Conservation (phyloP, 1,140 invertebrate genomes). For the Gonatopus flavifemur region DNA sequence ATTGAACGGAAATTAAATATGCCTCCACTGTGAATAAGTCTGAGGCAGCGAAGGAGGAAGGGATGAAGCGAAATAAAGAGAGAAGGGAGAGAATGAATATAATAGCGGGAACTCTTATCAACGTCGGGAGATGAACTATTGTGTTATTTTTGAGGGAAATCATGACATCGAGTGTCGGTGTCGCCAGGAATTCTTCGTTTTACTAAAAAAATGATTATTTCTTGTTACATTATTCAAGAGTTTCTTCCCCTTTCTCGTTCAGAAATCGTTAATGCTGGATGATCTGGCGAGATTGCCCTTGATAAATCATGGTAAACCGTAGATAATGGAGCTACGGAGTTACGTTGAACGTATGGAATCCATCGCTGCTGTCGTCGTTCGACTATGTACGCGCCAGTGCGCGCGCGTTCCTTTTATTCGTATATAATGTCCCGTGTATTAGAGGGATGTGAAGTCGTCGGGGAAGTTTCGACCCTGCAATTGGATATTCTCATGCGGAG, state of each 20-base stretch:
- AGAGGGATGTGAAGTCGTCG: slow-evolving; percentile 28
- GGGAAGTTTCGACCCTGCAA: slow-evolving; percentile 26
- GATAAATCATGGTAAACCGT: slow-evolving; percentile 46
- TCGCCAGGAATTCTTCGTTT: too few species aligned
- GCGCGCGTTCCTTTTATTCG: slow-evolving; percentile 12
- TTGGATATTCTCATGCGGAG: neutral
- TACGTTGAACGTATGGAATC: slow-evolving; percentile 45
- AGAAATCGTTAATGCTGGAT: neutral
- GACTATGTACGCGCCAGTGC: too few species aligned
- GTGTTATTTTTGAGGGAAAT: slow-evolving; percentile 56
- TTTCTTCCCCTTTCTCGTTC: neutral
- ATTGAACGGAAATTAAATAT: slow-evolving; percentile 61
- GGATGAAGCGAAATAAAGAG: too few species aligned
- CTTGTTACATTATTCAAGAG: too few species aligned
- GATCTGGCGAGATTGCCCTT: slow-evolving; percentile 30
- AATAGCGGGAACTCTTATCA: slow-evolving; percentile 46
- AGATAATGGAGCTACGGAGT: slow-evolving; percentile 39
- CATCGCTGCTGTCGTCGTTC: slow-evolving; percentile 32
- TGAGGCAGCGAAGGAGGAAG: too few species aligned
- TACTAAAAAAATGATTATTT: too few species aligned
- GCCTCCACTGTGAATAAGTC: slow-evolving; percentile 59
- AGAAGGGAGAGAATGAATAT: too few species aligned
- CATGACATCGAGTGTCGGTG: too few species aligned
- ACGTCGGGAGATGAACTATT: slow-evolving; percentile 58
- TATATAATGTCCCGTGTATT: slow-evolving; percentile 25